Evolutionary conservation across 2,113 vertebrate genomes (phyloP).

Genomic region (Chinchilla lanigera): DNA sequence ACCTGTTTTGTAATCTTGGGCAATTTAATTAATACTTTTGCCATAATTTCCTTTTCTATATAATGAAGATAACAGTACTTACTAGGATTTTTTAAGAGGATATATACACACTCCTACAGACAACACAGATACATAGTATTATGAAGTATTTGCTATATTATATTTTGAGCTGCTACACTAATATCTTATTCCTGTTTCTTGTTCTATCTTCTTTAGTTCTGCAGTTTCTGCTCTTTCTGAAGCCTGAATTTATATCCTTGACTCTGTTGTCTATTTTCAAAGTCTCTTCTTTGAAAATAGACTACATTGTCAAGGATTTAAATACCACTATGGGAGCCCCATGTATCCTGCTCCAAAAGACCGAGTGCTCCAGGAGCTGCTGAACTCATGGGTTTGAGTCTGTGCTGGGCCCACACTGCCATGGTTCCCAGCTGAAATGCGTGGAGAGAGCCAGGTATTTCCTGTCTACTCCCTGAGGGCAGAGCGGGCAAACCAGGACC

Average conservation of each 20-base stretch:
- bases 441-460: too few relatives aligned
- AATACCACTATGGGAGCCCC: too few relatives aligned
- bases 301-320: background rate
- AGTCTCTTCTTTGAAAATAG: conserved; percentile 15
- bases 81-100: background rate
- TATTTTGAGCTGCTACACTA: background rate
- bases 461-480: too few relatives aligned
- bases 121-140: background rate
- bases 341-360: too few relatives aligned
- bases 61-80: background rate
- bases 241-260: background rate
- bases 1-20: background rate
- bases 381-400: too few relatives aligned
- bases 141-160: background rate
- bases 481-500: too few relatives aligned
- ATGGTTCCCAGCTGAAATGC: too few relatives aligned
- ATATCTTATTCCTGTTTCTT: background rate
- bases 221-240: background rate
- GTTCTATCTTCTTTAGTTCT: background rate
- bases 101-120: background rate
- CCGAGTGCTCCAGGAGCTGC: too few relatives aligned
- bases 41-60: conserved; percentile 14
- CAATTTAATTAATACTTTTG: background rate
- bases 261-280: background rate
- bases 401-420: too few relatives aligned